These are phyloP conservation scores for Gymnopithys bicolor DNA, from an alignment of 2,797 vertebrate genomes.

Conservation along the genomic window DNA sequence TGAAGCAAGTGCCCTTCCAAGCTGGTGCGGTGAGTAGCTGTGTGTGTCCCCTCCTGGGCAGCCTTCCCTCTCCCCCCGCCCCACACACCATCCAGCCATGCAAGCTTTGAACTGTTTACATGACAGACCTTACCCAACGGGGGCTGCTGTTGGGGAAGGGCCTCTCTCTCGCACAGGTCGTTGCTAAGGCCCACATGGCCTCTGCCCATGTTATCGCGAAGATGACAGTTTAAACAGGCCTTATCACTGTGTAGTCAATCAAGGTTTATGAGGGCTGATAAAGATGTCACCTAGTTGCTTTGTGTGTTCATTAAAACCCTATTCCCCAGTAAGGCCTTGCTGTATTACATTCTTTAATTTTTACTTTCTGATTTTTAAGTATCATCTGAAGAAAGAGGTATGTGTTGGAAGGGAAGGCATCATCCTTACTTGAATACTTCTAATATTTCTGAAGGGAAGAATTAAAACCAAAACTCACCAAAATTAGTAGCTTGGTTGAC, in stretches of 20 bases:
- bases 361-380: background rate
- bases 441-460: background rate
- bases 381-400: background rate
- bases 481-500: constrained; percentile 45
- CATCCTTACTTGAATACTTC: background rate
- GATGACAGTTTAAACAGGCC: constrained; percentile 96
- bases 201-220: constrained; percentile 86
- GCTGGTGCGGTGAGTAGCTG: fast-evolving
- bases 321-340: constrained; percentile 53
- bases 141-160: constrained; percentile 39
- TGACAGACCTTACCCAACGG: background rate
- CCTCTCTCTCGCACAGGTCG: constrained; percentile 20
- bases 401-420: fast-evolving
- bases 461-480: background rate
- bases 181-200: constrained; percentile 66
- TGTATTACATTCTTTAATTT: background rate
- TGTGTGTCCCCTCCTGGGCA: background rate
- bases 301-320: constrained; percentile 82
- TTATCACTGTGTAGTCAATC: constrained; percentile 98
- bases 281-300: constrained; percentile 87
- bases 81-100: background rate
- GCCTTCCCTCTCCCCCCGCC: background rate
- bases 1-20: background rate
- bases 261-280: constrained; percentile 99
- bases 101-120: background rate